Percentiles rank a stretch among this genome's conserved stretches.
Conservation (phyloP, 2,888 invertebrate genomes). For the Spisula solida region DNA sequence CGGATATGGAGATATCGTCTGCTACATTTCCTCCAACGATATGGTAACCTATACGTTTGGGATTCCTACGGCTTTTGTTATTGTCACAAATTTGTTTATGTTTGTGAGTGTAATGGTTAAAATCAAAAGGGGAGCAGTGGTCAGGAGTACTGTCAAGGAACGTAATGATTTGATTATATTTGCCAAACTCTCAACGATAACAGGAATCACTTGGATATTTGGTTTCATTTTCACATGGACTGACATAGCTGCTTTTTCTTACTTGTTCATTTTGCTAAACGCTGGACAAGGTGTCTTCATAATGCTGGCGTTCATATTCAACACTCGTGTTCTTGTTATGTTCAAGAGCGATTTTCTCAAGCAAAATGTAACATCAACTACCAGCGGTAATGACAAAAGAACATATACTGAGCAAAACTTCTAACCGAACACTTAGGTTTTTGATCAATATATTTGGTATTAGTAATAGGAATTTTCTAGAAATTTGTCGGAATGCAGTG, state of each 20-base stretch:
- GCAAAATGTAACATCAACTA: neutral
- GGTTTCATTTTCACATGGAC: neutral
- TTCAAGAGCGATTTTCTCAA: neutral
- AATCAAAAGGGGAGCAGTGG: neutral
- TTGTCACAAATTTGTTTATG: neutral
- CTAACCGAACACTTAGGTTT: too few relatives aligned
- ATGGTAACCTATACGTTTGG: constrained; percentile 1
- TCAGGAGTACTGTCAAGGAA: neutral
- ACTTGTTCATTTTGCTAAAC: constrained; percentile 5
- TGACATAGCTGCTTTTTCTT: neutral
- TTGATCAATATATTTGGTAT: too few relatives aligned
- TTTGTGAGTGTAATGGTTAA: neutral
- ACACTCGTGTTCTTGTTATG: neutral
- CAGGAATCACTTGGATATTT: constrained; percentile 20
- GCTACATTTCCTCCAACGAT: constrained; percentile 10
- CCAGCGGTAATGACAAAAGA: too few relatives aligned
- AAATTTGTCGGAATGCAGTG: too few relatives aligned
- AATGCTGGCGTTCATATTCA: neutral
- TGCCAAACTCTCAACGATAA: constrained; percentile 13
- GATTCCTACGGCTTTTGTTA: neutral
- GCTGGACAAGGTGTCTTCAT: constrained; percentile 21
- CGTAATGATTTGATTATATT: neutral
- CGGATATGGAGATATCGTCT: neutral
- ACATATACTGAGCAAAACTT: too few relatives aligned
- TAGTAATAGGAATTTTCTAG: too few relatives aligned